These are phyloP conservation scores for Drosophila lacicola DNA, from an alignment of 2,888 invertebrate species.

Conservation along the genomic window DNA sequence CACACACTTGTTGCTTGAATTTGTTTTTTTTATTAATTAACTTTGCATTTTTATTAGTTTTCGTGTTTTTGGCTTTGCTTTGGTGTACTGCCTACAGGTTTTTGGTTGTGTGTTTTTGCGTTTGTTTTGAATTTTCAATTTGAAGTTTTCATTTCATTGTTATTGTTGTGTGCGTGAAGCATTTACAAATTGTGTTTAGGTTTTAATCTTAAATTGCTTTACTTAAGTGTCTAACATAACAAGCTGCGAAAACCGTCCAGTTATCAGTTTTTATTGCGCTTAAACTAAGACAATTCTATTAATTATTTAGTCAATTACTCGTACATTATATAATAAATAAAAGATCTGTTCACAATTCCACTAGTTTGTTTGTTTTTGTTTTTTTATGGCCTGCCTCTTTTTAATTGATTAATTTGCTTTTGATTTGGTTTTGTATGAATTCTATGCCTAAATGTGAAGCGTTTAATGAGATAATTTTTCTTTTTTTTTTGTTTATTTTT, in stretches of 20 bases:
- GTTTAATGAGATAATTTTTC: conserved; percentile 45
- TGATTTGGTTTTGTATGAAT: conserved; percentile 30
- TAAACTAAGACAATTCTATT: conserved; percentile 56
- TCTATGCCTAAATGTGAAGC: conserved; percentile 60
- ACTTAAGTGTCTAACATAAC: conserved; percentile 68
- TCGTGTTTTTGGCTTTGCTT: conserved; percentile 30
- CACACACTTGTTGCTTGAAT: neutral
- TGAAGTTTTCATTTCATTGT: conserved; percentile 9
- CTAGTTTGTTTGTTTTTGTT: conserved; percentile 51
- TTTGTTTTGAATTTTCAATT: conserved; percentile 4
- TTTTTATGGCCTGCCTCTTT: conserved; percentile 1
- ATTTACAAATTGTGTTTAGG: conserved; percentile 64
- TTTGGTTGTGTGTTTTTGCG: conserved; percentile 9
- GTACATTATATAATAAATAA: conserved; percentile 46
- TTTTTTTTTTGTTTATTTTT: neutral
- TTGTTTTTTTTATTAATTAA: conserved; percentile 56
- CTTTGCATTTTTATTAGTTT: conserved; percentile 72
- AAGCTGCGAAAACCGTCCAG: conserved; percentile 64
- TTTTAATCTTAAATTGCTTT: conserved; percentile 50
- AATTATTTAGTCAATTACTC: conserved; percentile 39
- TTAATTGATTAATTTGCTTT: conserved; percentile 13
- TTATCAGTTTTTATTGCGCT: conserved; percentile 60
- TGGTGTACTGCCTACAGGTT: conserved; percentile 32
- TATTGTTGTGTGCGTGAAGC: conserved; percentile 53
- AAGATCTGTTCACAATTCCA: conserved; percentile 73